Percentiles rank a stretch among this genome's conserved stretches.
Conservation (phyloP, 1,140 invertebrate species). For the Tenebrio molitor region DNA sequence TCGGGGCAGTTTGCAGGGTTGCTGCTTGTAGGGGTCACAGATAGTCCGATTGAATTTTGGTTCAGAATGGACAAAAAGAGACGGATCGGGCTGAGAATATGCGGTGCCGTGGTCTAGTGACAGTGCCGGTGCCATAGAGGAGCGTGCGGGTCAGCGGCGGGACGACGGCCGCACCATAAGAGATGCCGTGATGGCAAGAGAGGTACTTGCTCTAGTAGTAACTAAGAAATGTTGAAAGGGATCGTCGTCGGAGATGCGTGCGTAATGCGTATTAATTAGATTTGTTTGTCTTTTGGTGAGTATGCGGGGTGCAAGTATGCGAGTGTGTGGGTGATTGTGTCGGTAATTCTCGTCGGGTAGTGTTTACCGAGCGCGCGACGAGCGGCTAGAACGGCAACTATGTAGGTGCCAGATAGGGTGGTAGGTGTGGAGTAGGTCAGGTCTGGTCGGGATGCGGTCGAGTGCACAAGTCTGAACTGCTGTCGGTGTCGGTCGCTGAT, state of each 20-base stretch:
- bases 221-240: too few species aligned
- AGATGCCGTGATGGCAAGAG: slow-evolving; percentile 76
- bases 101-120: slow-evolving; percentile 60
- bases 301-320: neutral
- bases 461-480: slow-evolving; percentile 36
- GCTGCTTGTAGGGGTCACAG: slow-evolving; percentile 62
- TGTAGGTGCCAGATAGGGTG: slow-evolving; percentile 40
- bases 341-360: slow-evolving; percentile 23
- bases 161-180: slow-evolving; percentile 63
- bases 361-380: slow-evolving; percentile 40
- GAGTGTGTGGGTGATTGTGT: slow-evolving; percentile 41
- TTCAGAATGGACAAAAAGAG: slow-evolving; percentile 64
- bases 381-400: slow-evolving; percentile 43
- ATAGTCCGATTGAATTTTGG: slow-evolving; percentile 61
- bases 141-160: slow-evolving; percentile 56
- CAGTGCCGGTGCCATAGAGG: slow-evolving; percentile 57
- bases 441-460: slow-evolving; percentile 58
- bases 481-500: slow-evolving; percentile 18
- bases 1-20: slow-evolving; percentile 63
- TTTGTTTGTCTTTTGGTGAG: neutral
- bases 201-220: slow-evolving; percentile 64
- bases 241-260: too few species aligned
- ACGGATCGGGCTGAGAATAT: slow-evolving; percentile 61
- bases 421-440: slow-evolving; percentile 59
- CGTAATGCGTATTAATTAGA: too few species aligned